phyloP scores from a whole-genome alignment of 2,113 vertebrate species.

The Rana temporaria region DNA sequence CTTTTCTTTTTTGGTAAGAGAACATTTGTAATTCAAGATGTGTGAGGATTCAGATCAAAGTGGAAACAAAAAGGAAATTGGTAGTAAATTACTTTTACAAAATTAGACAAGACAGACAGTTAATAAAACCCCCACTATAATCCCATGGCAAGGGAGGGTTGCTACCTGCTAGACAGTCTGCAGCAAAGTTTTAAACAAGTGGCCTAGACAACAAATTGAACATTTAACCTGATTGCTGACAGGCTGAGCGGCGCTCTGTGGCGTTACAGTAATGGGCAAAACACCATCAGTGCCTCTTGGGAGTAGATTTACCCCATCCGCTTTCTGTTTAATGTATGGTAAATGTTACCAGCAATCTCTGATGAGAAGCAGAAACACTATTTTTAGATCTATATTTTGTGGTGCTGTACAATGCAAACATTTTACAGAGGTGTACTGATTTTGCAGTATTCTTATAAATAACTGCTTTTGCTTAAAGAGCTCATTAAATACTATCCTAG shows the following conservation, averaged over 20 bases:
- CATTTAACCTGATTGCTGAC: background rate
- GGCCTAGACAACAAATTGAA: background rate
- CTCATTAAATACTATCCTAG: background rate
- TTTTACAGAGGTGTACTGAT: background rate
- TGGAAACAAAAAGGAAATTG: background rate
- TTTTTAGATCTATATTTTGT: background rate
- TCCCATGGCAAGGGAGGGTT: background rate
- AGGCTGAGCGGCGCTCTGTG: background rate
- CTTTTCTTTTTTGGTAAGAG: background rate
- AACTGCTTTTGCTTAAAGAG: background rate
- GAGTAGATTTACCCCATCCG: background rate
- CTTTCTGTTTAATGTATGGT: background rate
- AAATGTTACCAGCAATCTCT: background rate
- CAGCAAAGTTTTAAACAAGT: background rate
- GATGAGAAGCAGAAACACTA: too few species aligned
- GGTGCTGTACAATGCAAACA: background rate
- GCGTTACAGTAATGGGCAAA: background rate
- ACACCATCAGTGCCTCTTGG: background rate
- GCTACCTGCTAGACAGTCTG: background rate
- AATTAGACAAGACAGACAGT: background rate
- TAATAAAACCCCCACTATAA: background rate
- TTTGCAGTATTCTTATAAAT: background rate
- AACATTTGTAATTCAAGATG: background rate
- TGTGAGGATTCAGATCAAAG: background rate
- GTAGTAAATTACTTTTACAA: background rate